A percentile compares a stretch with the other conserved stretches of the same genome.
Conservation (phyloP, 2,797 vertebrate species). For the Lepus townsendii region DNA sequence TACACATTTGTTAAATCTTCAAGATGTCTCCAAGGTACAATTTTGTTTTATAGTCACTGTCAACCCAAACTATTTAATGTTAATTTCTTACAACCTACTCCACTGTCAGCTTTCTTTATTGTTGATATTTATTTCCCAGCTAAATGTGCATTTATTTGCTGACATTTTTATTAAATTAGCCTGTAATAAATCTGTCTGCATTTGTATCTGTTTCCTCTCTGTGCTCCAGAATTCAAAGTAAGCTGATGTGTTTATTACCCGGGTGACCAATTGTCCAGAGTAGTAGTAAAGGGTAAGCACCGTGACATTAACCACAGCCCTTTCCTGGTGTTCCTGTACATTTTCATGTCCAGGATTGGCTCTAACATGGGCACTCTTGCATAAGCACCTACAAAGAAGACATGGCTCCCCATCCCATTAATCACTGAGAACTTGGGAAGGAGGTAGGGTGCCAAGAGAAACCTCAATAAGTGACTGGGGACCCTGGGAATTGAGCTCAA, state of each 20-base stretch:
- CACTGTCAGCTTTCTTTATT: conserved; percentile 79
- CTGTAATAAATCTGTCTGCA: conserved; percentile 83
- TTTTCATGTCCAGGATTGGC: background rate
- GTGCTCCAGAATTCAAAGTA: conserved; percentile 72
- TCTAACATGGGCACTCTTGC: background rate
- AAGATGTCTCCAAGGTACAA: conserved; percentile 83
- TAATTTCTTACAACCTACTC: conserved; percentile 88
- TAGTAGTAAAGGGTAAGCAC: conserved; percentile 57
- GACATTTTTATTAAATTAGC: conserved; percentile 88
- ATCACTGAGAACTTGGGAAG: background rate
- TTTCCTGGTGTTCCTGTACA: background rate
- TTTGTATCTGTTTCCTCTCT: conserved; percentile 82
- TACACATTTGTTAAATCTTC: conserved; percentile 82
- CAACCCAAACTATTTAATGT: conserved; percentile 85
- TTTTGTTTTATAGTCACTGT: conserved; percentile 87
- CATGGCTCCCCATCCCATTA: background rate
- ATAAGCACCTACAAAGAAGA: background rate
- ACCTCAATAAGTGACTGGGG: background rate
- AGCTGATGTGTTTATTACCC: conserved; percentile 73
- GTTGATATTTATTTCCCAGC: conserved; percentile 87
- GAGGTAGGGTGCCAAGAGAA: background rate
- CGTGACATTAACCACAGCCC: conserved; percentile 29
- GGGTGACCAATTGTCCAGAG: conserved; percentile 60
- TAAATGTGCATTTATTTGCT: conserved; percentile 86
- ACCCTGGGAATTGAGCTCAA: background rate